Base-by-base conservation (phyloP, 2,888 invertebrate genomes). In the Campaea margaritaria region DNA sequence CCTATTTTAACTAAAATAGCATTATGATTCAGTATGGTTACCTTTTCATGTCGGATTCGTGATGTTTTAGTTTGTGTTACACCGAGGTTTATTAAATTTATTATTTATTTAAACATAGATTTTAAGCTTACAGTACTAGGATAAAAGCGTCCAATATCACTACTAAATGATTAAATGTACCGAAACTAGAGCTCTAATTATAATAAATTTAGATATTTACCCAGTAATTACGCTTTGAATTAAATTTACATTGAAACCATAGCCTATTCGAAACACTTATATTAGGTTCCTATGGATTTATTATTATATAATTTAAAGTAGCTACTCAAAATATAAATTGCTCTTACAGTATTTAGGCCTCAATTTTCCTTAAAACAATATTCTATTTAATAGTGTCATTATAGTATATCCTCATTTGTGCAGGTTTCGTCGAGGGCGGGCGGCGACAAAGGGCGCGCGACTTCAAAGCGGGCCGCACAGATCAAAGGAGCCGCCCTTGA, bases 391-490 rank as follows among this genome's bases (percentile, higher is more conserved):
- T 73, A 77, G 73, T 82, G 76, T 81, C 74, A 69, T 81, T 76
- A 80, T 73, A 78, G 68, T 79, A 79, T 82, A 81, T 83, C 78
- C 79, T 79, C 81, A 75, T 82, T 76, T 78, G 50, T 60, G 73
- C 87, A 88, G 89, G 87, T 85, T 76, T 43, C 49, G 53, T 46
- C 31, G 65, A 70, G 67, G 70, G 67, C 64, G 67, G 68, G 67
- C 65, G 68, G 73, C 69, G 65, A 77, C 88, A 89, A 88, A 89
- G 87, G 85, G 76, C 77, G 72, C 73, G 73, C 76, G 66, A 83
- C 81, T 77, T 87, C 87, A 87, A 88, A 89, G 86, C 73, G 75
- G 58, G 83, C 75, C 71, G 68, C 70, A 70, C 76, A 81, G 85
- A 83, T 86, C 86, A 85, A 86, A 86, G 84, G 71, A 74, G 73